A percentile compares a stretch with the other conserved stretches of the same genome.
These are phyloP conservation scores for Arion vulgaris DNA, from an alignment of 1,140 invertebrate species.

Conservation along the genomic window DNA sequence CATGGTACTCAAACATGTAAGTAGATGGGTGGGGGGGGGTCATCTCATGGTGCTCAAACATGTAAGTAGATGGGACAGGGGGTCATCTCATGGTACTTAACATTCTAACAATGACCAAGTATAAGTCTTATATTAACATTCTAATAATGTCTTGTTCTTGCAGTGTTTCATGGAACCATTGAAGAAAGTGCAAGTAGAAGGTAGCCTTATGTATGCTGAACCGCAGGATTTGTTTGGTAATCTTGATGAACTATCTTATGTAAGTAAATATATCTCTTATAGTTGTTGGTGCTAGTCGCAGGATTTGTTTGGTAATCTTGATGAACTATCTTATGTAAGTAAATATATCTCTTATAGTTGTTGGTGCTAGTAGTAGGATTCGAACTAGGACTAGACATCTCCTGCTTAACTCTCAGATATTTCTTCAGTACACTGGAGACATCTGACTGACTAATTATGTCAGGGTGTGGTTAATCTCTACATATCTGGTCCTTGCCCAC, in stretches of 20 bases:
- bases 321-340: constrained; percentile 80
- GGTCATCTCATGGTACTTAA: background rate
- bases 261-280: constrained; percentile 67
- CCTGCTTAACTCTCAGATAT: too few relatives aligned
- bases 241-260: constrained; percentile 80
- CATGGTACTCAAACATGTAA: constrained; percentile 82
- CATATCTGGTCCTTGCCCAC: too few relatives aligned
- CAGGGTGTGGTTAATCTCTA: too few relatives aligned
- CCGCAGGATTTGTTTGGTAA: constrained; percentile 82
- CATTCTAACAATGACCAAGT: background rate
- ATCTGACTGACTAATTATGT: too few relatives aligned
- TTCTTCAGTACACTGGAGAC: too few relatives aligned
- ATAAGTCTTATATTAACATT: too few relatives aligned
- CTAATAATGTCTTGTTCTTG: constrained; percentile 47
- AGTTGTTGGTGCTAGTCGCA: background rate
- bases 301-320: constrained; percentile 81
- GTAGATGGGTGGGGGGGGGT: constrained; percentile 47
- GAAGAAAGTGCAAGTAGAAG: constrained; percentile 82
- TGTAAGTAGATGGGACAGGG: constrained; percentile 2
- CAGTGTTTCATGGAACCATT: constrained; percentile 83
- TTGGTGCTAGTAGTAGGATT: constrained; percentile 60
- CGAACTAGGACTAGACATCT: constrained; percentile 53
- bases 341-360: background rate
- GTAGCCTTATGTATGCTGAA: constrained; percentile 80
- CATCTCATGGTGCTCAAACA: background rate